These are phyloP conservation scores for Hippolais icterina DNA, from an alignment of 2,113 vertebrate species.

Conservation along the genomic window DNA sequence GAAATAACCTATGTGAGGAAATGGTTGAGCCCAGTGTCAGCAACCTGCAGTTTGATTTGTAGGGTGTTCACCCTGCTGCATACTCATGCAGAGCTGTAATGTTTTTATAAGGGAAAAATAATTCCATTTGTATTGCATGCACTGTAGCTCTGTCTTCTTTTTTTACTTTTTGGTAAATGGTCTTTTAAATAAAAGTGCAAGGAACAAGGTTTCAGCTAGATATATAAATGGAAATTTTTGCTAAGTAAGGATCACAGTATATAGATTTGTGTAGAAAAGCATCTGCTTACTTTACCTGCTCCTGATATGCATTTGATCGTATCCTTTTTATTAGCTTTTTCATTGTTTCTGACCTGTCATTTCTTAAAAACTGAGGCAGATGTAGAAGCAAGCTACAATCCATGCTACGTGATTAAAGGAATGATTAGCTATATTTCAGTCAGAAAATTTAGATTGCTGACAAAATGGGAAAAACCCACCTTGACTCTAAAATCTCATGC, in stretches of 20 bases:
- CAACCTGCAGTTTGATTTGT: background rate
- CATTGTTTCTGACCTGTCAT: background rate
- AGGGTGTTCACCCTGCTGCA: background rate
- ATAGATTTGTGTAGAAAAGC: background rate
- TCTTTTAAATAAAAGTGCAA: background rate
- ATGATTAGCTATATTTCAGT: background rate
- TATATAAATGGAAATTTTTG: slow-evolving; percentile 4
- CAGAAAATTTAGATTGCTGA: background rate
- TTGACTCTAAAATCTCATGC: background rate
- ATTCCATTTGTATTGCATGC: background rate
- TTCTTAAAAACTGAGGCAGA: background rate
- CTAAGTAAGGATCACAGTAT: background rate
- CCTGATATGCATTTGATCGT: background rate
- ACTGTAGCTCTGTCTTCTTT: background rate
- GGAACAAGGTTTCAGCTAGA: background rate
- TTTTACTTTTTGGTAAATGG: background rate
- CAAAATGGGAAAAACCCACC: background rate
- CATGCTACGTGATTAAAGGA: background rate
- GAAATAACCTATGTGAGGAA: background rate
- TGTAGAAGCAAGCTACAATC: background rate
- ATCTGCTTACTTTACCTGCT: background rate
- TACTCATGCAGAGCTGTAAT: background rate
- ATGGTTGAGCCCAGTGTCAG: background rate
- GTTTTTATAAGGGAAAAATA: background rate
- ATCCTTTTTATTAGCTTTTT: background rate